phyloP scores from a whole-genome alignment of 2,113 vertebrate species.

The Pygoscelis adeliae region DNA sequence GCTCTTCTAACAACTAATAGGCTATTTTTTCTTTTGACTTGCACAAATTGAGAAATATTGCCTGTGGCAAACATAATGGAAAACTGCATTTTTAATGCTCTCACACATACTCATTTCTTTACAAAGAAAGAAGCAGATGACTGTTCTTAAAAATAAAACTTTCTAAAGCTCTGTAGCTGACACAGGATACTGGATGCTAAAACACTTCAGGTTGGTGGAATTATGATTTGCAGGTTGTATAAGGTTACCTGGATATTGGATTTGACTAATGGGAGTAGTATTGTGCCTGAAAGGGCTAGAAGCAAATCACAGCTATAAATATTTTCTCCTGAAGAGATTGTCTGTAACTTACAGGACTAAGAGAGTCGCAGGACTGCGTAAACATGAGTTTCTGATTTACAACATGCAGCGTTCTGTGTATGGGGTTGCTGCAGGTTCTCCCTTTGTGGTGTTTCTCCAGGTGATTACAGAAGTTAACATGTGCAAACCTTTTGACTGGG shows the following conservation, averaged over 20 bases:
- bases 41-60: conserved; percentile 76
- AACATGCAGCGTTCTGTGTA: background rate
- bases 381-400: background rate
- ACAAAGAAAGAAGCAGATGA: conserved; percentile 64
- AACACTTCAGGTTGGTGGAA: conserved; percentile 35
- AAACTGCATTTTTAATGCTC: conserved; percentile 77
- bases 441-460: background rate
- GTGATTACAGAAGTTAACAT: background rate
- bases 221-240: conserved; percentile 27
- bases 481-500: background rate
- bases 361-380: background rate
- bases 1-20: conserved; percentile 69
- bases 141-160: conserved; percentile 69
- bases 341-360: background rate
- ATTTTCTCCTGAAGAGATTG: background rate
- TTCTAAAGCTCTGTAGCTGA: conserved; percentile 36
- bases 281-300: background rate
- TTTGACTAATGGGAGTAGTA: background rate
- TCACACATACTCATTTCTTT: conserved; percentile 64
- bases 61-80: conserved; percentile 73
- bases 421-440: background rate
- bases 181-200: conserved; percentile 29
- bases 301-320: conserved; percentile 7
- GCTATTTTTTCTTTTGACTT: conserved; percentile 72
- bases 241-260: conserved; percentile 5